These are phyloP conservation scores for Macrosiphum euphorbiae DNA, from an alignment of 2,888 invertebrate genomes.

Conservation along the genomic window DNA sequence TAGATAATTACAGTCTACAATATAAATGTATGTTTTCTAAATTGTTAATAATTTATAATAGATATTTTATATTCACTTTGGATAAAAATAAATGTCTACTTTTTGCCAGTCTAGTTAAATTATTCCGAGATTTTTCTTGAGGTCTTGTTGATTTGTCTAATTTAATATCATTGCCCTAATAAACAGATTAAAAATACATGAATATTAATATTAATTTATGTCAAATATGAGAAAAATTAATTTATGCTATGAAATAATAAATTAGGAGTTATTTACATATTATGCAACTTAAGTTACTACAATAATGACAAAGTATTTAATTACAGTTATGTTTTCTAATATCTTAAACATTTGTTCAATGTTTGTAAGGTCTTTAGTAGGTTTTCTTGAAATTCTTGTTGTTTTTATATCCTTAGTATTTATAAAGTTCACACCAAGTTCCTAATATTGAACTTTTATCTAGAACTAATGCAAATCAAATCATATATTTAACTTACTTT, in stretches of 20 bases:
- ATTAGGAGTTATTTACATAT: background rate
- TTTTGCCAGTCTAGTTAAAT: constrained; percentile 57
- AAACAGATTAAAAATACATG: background rate
- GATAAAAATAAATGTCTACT: constrained; percentile 60
- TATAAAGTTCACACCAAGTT: background rate
- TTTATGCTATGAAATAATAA: background rate
- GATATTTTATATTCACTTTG: constrained; percentile 43
- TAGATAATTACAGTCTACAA: background rate
- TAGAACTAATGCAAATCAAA: background rate
- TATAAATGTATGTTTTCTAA: background rate
- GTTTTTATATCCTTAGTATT: background rate
- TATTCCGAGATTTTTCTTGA: constrained; percentile 44
- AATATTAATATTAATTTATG: background rate
- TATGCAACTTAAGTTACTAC: background rate
- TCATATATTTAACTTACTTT: constrained; percentile 15
- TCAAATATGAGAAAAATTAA: background rate
- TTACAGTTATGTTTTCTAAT: background rate
- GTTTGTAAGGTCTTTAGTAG: background rate
- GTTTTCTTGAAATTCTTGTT: background rate
- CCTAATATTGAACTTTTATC: background rate
- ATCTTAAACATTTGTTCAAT: constrained; percentile 6
- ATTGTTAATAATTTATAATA: background rate
- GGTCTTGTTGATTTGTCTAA: background rate
- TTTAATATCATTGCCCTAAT: constrained; percentile 18
- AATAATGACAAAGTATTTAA: background rate